Evolutionary conservation across 2,797 vertebrate genomes (phyloP).

Genomic region (Acanthurus leucopareius): DNA sequence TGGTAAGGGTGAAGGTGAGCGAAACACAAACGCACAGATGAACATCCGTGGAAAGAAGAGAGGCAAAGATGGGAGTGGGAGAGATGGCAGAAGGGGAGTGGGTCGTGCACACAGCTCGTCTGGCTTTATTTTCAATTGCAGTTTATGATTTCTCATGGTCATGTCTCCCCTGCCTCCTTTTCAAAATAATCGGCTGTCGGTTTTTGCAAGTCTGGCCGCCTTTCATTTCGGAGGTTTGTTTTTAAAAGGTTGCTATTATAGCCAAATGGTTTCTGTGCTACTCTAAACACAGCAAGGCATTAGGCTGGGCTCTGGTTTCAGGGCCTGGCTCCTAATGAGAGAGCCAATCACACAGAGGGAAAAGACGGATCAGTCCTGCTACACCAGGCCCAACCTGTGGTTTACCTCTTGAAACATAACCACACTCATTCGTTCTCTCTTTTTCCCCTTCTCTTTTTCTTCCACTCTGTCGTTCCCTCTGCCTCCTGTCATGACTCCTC

Average conservation of each 20-base stretch:
- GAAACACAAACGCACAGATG: conserved; percentile 43
- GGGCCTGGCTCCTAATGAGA: conserved; percentile 86
- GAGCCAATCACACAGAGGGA: conserved; percentile 84
- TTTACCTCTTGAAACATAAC: conserved; percentile 84
- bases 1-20: conserved; percentile 70
- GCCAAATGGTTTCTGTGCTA: conserved; percentile 86
- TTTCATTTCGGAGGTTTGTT: conserved; percentile 85
- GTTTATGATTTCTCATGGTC: conserved; percentile 85
- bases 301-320: conserved; percentile 86
- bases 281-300: conserved; percentile 87
- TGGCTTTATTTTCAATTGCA: conserved; percentile 82
- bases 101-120: conserved; percentile 49
- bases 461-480: conserved; percentile 50
- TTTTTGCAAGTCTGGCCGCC: conserved; percentile 77
- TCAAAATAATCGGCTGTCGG: conserved; percentile 82
- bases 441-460: conserved; percentile 54
- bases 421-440: conserved; percentile 65
- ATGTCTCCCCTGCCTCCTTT: conserved; percentile 75
- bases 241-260: conserved; percentile 86
- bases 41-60: conserved; percentile 51
- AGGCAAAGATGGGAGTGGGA: conserved; percentile 45
- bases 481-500: conserved; percentile 70
- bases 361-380: conserved; percentile 82
- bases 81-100: conserved; percentile 52
- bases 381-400: conserved; percentile 84